Evolutionary conservation across 2,797 vertebrate genomes (phyloP), one percentile per base, ranked within the genome.

Genomic region (Thunnus albacares): DNA sequence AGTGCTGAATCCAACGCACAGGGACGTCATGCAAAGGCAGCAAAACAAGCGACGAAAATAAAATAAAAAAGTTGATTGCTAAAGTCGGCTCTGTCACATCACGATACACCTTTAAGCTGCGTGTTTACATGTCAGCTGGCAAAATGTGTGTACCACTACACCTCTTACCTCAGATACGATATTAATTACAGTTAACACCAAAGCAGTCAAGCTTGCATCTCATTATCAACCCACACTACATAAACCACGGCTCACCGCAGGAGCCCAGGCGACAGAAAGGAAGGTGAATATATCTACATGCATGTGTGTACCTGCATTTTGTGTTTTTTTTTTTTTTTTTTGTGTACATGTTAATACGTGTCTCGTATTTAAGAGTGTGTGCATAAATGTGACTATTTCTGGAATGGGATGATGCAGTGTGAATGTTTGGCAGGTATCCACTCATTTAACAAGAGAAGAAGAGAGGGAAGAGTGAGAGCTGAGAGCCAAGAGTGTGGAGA

Each of bases 111-210:
- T 84, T 64, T 49, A 77, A 72, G 76, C 64, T 22, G 12, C 22
- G 45, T 41, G 49, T 80, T 70, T 72, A 81, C 71, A 35, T 47
- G 57, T 79, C 67, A 73, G 65, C 70, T 80, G 70, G 76, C 64
- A 86, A 82, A 30, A n/a, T 63, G 49, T 69, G 77, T 80, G 56
- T 8, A 14, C 33, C 18, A 15, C 43, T 63, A 53, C 20, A 75
- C 76, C 35, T 79, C 79, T 83, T 82, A 68, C 71, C 76, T 83
- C 73, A 67, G 65, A 70, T 71, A 78, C 84, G 78, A 89, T 84
- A 85, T 85, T 92, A 92, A 94, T 94, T 89, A 89, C 80, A 84
- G 74, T 77, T 83, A 80, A 76, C 79, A 81, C 70, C 59, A 70
- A 75, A 81, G 67, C 68, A 85, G 71, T 75, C 53, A 51, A 47